Percentiles rank a stretch among this genome's conserved stretches.
Evolutionary conservation across 2,113 vertebrate species (phyloP).

Genomic region (Micronisus gabar): DNA sequence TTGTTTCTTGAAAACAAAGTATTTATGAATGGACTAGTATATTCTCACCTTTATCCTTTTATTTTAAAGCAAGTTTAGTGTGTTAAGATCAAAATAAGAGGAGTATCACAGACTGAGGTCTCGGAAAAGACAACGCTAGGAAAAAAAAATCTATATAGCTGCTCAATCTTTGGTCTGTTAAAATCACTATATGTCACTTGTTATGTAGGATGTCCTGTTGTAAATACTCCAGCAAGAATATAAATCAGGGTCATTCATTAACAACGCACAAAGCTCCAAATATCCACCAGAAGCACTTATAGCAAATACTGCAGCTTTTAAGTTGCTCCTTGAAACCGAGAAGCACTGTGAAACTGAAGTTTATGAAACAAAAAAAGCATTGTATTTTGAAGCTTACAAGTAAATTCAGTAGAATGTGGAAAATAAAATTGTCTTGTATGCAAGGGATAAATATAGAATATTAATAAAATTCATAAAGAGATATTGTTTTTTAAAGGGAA

Average conservation of each 20-base stretch:
- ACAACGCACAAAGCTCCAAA: not conserved
- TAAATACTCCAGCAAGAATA: not conserved
- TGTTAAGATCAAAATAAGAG: not conserved
- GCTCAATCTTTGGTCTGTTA: not conserved
- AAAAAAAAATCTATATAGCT: not conserved
- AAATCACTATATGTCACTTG: not conserved
- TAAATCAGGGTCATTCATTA: not conserved
- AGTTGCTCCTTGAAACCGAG: not conserved
- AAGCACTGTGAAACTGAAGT: not conserved
- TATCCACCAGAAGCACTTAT: not conserved
- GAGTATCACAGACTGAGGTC: not conserved
- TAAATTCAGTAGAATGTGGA: not conserved
- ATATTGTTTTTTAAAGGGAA: not conserved
- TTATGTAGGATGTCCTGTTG: not conserved
- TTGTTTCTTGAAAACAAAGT: not conserved
- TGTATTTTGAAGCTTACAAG: not conserved
- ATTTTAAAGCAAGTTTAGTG: not conserved
- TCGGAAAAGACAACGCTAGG: not conserved
- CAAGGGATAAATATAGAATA: not conserved
- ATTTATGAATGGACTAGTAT: not conserved
- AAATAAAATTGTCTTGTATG: not conserved
- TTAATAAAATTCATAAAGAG: not conserved
- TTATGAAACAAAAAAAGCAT: not conserved
- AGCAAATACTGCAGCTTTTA: not conserved
- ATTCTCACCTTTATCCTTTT: not conserved